A percentile compares a stretch with the other conserved stretches of the same genome.
phyloP scores from a whole-genome alignment of 1,140 invertebrate species.

The Acyrthosiphon pisum region DNA sequence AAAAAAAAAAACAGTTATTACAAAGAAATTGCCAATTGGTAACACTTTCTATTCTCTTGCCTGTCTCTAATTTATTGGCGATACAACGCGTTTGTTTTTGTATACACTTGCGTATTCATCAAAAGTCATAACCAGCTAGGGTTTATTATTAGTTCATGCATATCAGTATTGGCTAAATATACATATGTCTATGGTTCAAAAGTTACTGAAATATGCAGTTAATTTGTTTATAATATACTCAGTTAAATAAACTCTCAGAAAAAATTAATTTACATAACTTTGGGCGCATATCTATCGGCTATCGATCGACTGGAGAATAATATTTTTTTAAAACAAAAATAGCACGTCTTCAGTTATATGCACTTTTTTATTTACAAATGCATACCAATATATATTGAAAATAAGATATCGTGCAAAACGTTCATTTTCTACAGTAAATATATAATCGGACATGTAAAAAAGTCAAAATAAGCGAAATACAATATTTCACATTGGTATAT shows the following conservation, averaged over 20 bases:
- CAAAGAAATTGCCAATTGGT: too few relatives aligned
- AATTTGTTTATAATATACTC: too few relatives aligned
- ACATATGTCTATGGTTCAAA: too few relatives aligned
- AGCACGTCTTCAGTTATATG: too few relatives aligned
- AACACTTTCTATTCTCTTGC: too few relatives aligned
- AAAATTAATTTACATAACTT: background rate
- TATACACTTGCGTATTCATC: background rate
- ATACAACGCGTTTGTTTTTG: background rate
- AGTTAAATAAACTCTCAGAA: background rate
- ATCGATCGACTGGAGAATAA: too few relatives aligned
- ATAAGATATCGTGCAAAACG: too few relatives aligned
- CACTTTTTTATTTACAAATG: background rate
- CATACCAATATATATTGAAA: background rate
- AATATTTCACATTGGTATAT: background rate
- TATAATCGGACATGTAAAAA: background rate
- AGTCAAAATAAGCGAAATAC: background rate
- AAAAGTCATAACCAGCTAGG: background rate
- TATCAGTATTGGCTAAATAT: background rate
- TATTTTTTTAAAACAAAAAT: too few relatives aligned
- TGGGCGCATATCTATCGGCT: too few relatives aligned
- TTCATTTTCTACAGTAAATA: background rate
- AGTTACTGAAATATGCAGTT: too few relatives aligned
- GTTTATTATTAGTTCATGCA: background rate
- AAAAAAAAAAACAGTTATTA: background rate
- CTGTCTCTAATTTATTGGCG: background rate